These are phyloP conservation scores for Botia kubotai DNA, from an alignment of 2,797 vertebrate genomes.

Conservation along the genomic window DNA sequence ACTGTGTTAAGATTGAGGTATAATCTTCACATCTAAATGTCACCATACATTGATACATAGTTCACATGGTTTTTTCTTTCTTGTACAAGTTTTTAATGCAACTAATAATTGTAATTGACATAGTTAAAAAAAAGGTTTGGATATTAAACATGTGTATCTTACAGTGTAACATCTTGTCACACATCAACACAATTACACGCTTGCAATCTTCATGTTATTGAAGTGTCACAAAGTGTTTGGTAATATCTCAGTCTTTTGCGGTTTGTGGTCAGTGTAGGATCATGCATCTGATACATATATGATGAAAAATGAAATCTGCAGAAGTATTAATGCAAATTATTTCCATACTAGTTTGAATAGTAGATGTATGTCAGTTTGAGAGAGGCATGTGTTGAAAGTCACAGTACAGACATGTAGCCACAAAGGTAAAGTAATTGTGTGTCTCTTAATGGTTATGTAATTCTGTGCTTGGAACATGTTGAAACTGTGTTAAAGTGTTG, in stretches of 20 bases:
- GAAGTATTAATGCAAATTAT: background rate
- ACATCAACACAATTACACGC: background rate
- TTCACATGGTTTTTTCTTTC: background rate
- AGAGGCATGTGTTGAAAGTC: background rate
- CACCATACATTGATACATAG: background rate
- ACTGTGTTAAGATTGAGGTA: background rate
- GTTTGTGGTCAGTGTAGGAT: background rate
- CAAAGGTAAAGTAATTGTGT: background rate
- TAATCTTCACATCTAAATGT: background rate
- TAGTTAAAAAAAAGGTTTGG: background rate
- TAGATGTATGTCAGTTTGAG: background rate
- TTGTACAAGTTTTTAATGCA: background rate
- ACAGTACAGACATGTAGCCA: background rate
- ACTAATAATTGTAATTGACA: background rate
- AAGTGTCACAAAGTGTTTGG: background rate
- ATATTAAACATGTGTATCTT: background rate
- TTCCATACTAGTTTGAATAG: background rate
- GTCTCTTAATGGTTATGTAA: background rate
- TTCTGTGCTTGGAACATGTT: background rate
- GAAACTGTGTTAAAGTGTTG: background rate
- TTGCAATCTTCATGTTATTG: conserved; percentile 2
- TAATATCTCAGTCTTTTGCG: background rate
- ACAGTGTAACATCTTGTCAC: conserved; percentile 1
- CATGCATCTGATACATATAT: background rate
- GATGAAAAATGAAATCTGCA: background rate